phyloP scores from a whole-genome alignment of 2,797 vertebrate species.

The Gobionotothen gibberifrons region DNA sequence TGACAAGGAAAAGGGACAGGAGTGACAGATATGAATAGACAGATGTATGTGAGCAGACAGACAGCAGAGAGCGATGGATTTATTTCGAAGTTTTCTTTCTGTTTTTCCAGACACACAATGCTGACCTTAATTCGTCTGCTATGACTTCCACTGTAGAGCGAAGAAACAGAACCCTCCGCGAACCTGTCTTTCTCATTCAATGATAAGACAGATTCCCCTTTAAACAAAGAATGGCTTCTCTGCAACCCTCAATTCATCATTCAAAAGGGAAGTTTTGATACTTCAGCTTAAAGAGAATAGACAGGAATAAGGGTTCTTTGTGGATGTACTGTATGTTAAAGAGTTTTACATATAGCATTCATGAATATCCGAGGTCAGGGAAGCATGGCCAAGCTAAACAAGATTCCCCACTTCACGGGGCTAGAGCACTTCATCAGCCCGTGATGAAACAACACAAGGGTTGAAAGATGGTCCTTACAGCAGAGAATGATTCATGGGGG shows the following conservation, averaged over 20 bases:
- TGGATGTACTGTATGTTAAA: conserved; percentile 73
- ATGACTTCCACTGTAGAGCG: conserved; percentile 55
- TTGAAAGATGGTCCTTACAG: conserved; percentile 64
- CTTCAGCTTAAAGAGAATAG: conserved; percentile 63
- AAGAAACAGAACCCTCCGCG: conserved; percentile 56
- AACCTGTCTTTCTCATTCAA: conserved; percentile 74
- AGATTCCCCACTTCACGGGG: conserved; percentile 67
- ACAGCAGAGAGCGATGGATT: conserved; percentile 57
- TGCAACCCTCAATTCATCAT: conserved; percentile 52
- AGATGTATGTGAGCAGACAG: conserved; percentile 45
- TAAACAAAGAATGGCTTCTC: conserved; percentile 64
- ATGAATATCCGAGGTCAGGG: conserved; percentile 66
- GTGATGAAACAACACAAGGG: conserved; percentile 76
- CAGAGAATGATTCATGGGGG: conserved; percentile 66
- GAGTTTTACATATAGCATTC: conserved; percentile 74
- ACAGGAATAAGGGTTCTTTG: conserved; percentile 69
- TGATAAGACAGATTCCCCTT: conserved; percentile 55
- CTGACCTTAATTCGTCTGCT: conserved; percentile 63
- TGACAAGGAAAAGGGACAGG: conserved; percentile 39
- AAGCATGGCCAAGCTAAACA: conserved; percentile 78
- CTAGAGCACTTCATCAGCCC: conserved; percentile 80
- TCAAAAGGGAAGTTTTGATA: conserved; percentile 63
- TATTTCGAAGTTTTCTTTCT: conserved; percentile 46
- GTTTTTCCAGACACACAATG: conserved; percentile 63
- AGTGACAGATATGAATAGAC: conserved; percentile 52